Conservation (phyloP, 2,113 vertebrate species). For the human (Homo sapiens) region GRCh38 chr16:66617501-66618000, state of each 20-base stretch:
- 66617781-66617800: not conserved
- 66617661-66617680: not conserved
- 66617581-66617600: constrained; percentile 32
- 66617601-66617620: constrained; percentile 37
- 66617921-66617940: not conserved
- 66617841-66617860: not conserved
- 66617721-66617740: not conserved
- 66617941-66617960: not conserved
- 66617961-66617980: rapidly evolving
- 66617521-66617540: constrained; percentile 30
- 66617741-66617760: not conserved
- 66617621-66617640: constrained; percentile 31
- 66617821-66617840: not conserved
- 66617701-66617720: not conserved
- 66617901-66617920: not conserved
- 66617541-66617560: not conserved
- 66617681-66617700: not conserved
- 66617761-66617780: not conserved
- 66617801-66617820: not conserved
- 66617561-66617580: not conserved
- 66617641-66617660: not conserved
- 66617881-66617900: not conserved
- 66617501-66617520: not conserved
- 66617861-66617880: not conserved
- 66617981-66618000: not conserved